Percentiles rank a stretch among this genome's conserved stretches.
These are phyloP conservation scores for Hydrotaea diabolus DNA, from an alignment of 2,888 invertebrate genomes.

Conservation along the genomic window DNA sequence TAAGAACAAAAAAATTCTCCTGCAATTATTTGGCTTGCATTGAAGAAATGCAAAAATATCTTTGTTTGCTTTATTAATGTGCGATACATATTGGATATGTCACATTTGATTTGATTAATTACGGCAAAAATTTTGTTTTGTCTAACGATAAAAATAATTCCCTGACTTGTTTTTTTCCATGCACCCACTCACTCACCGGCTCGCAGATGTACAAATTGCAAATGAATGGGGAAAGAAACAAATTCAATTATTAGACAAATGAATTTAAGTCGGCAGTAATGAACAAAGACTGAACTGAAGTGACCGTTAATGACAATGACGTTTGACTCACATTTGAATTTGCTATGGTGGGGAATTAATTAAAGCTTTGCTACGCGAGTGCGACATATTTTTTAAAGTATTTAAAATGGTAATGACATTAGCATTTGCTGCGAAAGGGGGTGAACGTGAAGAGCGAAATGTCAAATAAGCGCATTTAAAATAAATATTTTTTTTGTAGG, in stretches of 20 bases:
- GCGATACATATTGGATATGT: neutral
- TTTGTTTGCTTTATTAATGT: neutral
- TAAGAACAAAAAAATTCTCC: too few species aligned
- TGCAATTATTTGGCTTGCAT: neutral
- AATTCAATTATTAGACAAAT: neutral
- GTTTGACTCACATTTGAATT: conserved; percentile 1
- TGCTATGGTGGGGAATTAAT: neutral
- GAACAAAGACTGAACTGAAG: too few species aligned
- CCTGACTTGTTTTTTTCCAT: neutral
- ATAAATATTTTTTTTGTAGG: too few species aligned
- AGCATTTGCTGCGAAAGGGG: too few species aligned
- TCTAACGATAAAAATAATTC: neutral
- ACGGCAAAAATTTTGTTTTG: neutral
- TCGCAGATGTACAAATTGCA: neutral
- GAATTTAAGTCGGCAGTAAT: neutral
- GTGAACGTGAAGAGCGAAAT: too few species aligned
- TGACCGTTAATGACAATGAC: conserved; percentile 27
- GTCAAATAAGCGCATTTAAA: too few species aligned
- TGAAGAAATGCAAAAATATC: conserved; percentile 9
- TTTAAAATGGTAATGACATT: too few species aligned
- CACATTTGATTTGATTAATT: conserved; percentile 31
- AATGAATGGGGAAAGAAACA: neutral
- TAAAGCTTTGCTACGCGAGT: too few species aligned
- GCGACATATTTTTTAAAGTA: too few species aligned
- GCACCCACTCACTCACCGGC: neutral